Conservation (phyloP, 1,140 invertebrate species). For the Plutomurus gul region DNA sequence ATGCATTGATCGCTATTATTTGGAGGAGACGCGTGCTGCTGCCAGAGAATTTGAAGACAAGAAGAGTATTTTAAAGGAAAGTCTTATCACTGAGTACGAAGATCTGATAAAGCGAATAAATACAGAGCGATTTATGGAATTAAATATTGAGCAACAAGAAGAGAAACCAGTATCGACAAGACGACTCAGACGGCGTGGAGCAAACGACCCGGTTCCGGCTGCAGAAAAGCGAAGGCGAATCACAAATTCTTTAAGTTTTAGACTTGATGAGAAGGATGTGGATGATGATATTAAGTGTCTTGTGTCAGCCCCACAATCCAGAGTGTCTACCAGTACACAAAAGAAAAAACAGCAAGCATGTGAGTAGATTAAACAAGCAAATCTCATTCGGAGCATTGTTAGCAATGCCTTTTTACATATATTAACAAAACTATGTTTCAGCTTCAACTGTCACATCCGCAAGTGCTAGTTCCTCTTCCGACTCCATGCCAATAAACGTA, state of each 20-base stretch:
- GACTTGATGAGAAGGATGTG: neutral
- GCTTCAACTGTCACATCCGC: neutral
- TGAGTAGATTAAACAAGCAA: too few relatives aligned
- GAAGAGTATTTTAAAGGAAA: slow-evolving; percentile 1
- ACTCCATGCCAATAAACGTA: neutral
- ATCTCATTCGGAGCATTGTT: too few relatives aligned
- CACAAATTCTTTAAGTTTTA: neutral
- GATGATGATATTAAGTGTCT: neutral
- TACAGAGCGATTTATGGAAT: neutral
- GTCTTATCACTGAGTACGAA: neutral
- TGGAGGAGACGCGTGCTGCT: neutral
- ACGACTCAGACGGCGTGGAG: neutral
- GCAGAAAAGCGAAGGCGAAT: neutral
- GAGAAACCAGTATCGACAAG: neutral
- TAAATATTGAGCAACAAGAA: slow-evolving; percentile 1
- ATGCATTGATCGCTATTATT: slow-evolving; percentile 10
- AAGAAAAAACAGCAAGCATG: neutral
- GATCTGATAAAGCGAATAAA: slow-evolving; percentile 11
- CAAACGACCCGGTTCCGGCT: neutral
- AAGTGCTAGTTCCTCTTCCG: neutral
- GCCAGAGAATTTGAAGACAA: neutral
- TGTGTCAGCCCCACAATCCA: neutral
- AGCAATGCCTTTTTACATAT: too few relatives aligned
- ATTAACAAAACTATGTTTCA: neutral
- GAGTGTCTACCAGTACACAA: neutral